These are phyloP conservation scores for Cossypha polioptera DNA, from an alignment of 2,797 vertebrate species.

Conservation along the genomic window DNA sequence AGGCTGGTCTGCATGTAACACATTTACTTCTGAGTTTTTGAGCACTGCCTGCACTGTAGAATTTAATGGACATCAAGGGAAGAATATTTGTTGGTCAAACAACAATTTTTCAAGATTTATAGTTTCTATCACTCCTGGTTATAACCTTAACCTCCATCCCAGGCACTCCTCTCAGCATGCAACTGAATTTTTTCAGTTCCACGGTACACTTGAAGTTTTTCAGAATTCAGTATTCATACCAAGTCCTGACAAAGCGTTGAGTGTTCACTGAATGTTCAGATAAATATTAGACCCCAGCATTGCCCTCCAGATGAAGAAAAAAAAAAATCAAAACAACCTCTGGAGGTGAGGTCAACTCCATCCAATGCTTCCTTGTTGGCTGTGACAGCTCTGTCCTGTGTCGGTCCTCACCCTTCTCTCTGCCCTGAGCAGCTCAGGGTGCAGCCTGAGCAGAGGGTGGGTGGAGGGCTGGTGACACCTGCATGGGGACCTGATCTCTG, in stretches of 20 bases:
- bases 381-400: background rate
- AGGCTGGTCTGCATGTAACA: background rate
- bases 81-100: constrained; percentile 52
- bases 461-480: background rate
- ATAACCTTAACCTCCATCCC: constrained; percentile 27
- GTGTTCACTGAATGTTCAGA: constrained; percentile 51
- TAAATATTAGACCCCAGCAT: constrained; percentile 44
- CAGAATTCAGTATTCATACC: constrained; percentile 54
- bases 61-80: constrained; percentile 61
- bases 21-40: constrained; percentile 30
- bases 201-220: constrained; percentile 57
- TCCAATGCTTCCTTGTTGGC: background rate
- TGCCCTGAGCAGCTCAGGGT: background rate
- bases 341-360: constrained; percentile 7
- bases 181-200: constrained; percentile 62
- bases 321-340: constrained; percentile 11
- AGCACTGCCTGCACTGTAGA: constrained; percentile 5
- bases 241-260: constrained; percentile 58
- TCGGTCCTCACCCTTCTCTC: background rate
- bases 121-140: constrained; percentile 37
- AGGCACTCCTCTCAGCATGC: constrained; percentile 52
- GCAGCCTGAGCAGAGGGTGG: background rate
- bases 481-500: background rate
- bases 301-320: background rate
- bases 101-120: constrained; percentile 64